Evolutionary conservation across 2,888 invertebrate genomes (phyloP), one percentile per base, ranked within the genome.

Genomic region (Lasioglossum leucozonium): DNA sequence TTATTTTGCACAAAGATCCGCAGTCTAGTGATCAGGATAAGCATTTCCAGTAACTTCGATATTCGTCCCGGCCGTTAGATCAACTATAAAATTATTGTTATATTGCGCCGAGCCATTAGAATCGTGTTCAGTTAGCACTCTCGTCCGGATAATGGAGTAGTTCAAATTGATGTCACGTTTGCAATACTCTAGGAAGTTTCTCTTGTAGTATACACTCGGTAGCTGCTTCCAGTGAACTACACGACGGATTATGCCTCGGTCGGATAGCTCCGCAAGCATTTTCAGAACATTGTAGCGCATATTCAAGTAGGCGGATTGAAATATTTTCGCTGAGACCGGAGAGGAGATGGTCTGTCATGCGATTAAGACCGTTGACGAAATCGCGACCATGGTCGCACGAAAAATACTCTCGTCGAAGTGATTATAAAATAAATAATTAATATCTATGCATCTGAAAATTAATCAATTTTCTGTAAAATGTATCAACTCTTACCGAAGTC

Each of bases 101-200:
- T 30, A n/a, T 40, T 42, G 47, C 8, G 18, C 62, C 40, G 42
- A 30, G 44, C 2, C 10, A 34, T 72, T 67, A 44, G 34, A 51
- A 34, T 26, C 22, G 30, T 16, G 77, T 69, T 77, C 69, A 42
- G 34, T 58, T 37, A 13, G 73, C 44, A 62, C 77, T 76, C 79
- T 82, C n/a, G 73, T 79, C n/a, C 55, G 42, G 72, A 75, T 84
- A 84, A 84, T 79, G 74, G 83, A 69, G 82, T 42, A 74, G 77
- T 71, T 83, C 26, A 51, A 79, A 83, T 82, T 82, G 74, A 82
- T 82, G 82, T 79, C 82, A 83, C 79, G 78, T 78, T 74, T 79
- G 71, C 72, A 82, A 79, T 77, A 73, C 37, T 74, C 79, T 73
- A 71, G 51, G 73, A 83, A 85, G 83, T 85, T 79, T 83, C 71